Base-by-base conservation (phyloP, 53 echinoderm and acorn worm species). In the Arbacia lixula region DNA sequence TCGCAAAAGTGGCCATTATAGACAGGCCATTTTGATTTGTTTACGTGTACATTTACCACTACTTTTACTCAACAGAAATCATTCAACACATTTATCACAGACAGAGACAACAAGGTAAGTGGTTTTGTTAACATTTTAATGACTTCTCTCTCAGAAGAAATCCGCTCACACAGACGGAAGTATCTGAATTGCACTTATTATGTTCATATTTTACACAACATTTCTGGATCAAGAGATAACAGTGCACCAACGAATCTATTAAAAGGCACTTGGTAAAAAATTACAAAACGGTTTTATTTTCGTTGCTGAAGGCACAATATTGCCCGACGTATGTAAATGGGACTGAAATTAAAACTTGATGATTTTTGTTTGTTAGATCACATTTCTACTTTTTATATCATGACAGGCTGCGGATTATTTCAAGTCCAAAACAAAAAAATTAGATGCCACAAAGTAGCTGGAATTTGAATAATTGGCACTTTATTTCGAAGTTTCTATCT, bases 101-200 rank as follows among this genome's bases (percentile, higher is more conserved):
- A 67, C 35, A 37, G 8, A 67, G 6, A 67, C 28, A 38, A 11
- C 8, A 10, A 6, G 0, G 39, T 69, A 27, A 1, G 43, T 66
- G 17, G 40, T 69, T 69, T 69, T n/a, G 40, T 42, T 24, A 66
- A 37, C 38, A 21, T 69, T 69, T 69, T 69, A 69, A 25, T 68
- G 42, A 68, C 42, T 42, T n/a, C 43, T 42, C 1, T 69, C 69
- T 42, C 43, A 26, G 43, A 42, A 69, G 2, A 69, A 69, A 69
- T 69, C 42, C 69, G 43, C 8, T 69, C 16, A 69, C 6, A 68
- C 39, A 68, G 62, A 62, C n/a, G 26, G 43, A 40, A 42, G 69
- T 69, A 69, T 41, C 43, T 69, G 26, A 69, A 69, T 69, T 69
- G 69, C 69, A 69, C 69, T 69, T 69, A 16, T n/a, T n/a, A n/a